Evolutionary conservation across 2,888 invertebrate species (phyloP).

Genomic region (Ecliptopera silaceata): DNA sequence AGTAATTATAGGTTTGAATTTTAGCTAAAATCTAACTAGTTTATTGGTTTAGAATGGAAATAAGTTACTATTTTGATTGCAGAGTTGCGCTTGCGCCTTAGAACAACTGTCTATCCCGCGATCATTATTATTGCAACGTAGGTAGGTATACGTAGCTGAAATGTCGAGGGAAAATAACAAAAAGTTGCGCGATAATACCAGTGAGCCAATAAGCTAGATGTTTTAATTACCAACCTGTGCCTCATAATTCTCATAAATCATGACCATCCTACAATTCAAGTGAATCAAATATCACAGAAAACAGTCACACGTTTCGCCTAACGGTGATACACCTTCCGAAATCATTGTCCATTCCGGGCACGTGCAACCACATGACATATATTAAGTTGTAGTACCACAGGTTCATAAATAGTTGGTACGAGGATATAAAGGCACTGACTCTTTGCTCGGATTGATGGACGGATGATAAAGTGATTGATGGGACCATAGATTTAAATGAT

Average conservation of each 20-base stretch:
- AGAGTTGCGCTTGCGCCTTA: too few relatives aligned
- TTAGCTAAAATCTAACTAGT: neutral
- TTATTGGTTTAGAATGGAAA: neutral
- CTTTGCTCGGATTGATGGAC: constrained; percentile 12
- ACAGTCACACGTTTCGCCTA: constrained; percentile 12
- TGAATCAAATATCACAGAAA: neutral
- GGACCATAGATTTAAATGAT: too few relatives aligned
- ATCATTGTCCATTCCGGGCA: constrained; percentile 17
- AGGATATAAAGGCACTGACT: constrained; percentile 14
- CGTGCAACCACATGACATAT: constrained; percentile 12
- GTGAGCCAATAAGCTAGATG: neutral
- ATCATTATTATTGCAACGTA: too few relatives aligned
- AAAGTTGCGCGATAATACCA: too few relatives aligned
- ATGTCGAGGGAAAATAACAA: too few relatives aligned
- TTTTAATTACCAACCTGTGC: neutral
- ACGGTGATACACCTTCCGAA: constrained; percentile 21
- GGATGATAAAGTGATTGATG: constrained; percentile 24
- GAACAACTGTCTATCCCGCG: too few relatives aligned
- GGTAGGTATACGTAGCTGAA: too few relatives aligned
- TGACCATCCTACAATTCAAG: neutral
- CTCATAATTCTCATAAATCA: neutral
- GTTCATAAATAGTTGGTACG: neutral
- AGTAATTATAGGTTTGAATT: neutral
- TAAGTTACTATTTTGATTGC: too few relatives aligned
- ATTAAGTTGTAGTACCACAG: constrained; percentile 12